phyloP scores from a whole-genome alignment of 1,140 invertebrate species.

The Heliconius congener region DNA sequence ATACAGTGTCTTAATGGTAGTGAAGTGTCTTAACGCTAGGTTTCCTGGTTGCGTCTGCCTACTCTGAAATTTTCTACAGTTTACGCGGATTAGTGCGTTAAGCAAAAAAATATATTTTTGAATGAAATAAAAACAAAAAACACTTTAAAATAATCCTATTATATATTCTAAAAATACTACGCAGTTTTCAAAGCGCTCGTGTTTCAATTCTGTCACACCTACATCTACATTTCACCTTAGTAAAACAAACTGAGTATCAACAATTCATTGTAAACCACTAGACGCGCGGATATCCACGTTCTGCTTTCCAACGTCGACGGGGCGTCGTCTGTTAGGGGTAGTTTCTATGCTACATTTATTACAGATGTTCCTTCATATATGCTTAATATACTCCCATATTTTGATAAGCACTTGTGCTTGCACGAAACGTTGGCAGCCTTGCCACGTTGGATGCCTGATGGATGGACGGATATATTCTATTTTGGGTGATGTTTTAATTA shows the following conservation, averaged over 20 bases:
- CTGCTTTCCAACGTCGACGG: background rate
- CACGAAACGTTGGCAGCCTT: background rate
- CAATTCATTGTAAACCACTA: background rate
- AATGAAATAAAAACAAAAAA: too few species aligned
- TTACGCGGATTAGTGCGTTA: too few species aligned
- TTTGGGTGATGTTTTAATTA: background rate
- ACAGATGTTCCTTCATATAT: background rate
- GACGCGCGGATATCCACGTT: background rate
- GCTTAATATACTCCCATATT: conserved; percentile 5
- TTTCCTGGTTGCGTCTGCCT: too few species aligned
- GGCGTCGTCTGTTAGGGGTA: background rate
- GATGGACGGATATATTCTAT: background rate
- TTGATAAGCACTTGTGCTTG: background rate
- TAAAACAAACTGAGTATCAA: background rate
- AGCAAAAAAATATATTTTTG: too few species aligned
- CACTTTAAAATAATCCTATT: too few species aligned
- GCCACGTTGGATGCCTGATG: background rate
- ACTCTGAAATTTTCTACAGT: too few species aligned
- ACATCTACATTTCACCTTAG: background rate
- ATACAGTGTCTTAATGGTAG: too few species aligned
- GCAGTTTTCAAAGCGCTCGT: background rate
- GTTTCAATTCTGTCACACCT: background rate
- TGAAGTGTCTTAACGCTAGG: too few species aligned
- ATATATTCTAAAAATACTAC: too few species aligned
- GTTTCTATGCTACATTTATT: conserved; percentile 2